Base-by-base conservation (phyloP, 1,140 invertebrate species). In the Patella vulgata region DNA sequence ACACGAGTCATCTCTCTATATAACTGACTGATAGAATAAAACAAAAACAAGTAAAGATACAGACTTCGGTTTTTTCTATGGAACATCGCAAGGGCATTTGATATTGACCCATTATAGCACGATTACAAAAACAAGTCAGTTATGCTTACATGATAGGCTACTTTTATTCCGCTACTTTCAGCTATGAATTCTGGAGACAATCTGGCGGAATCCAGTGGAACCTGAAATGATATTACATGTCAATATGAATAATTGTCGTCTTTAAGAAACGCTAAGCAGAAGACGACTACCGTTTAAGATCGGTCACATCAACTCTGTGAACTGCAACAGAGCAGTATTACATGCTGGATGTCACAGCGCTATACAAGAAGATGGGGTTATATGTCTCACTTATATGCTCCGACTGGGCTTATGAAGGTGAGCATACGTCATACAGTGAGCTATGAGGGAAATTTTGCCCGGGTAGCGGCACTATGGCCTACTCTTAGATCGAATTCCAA, bases 81-180 rank as follows among this genome's bases (percentile, higher is more conserved):
- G 19, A 2, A 21, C 39, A 4, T 23, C n/a, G 2, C 2, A 31
- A 19, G n/a, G 11, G 28, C 19, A 19, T 1, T 50, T 21, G 31
- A 3, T 51, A 17, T 63, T 52, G 6, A 42, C 19, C 40, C 44
- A 46, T 56, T 23, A n/a, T n/a, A n/a, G n/a, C n/a, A n/a, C 39
- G 21, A 8, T 39, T 43, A 8, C 44, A 5, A 17, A 51, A 1
- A n/a, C 25, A 27, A 23, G 17, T 12, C 5, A 19, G 9, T 42
- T 8, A 1, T n/a, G 53, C 61, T 50, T 53, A 73, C 71, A 31
- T 60, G 48, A 44, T 57, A 69, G 1, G 72, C 68, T 33, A 70
- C 31, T 14, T 66, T 65, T 4, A 74, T 36, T 19, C 72, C 68
- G 27, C 68, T 67, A 2, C 63, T 54, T 33, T 68, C 66, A 14